These are phyloP conservation scores for Brachyhypopomus occidentalis DNA, from an alignment of 2,113 vertebrate species.

Conservation along the genomic window DNA sequence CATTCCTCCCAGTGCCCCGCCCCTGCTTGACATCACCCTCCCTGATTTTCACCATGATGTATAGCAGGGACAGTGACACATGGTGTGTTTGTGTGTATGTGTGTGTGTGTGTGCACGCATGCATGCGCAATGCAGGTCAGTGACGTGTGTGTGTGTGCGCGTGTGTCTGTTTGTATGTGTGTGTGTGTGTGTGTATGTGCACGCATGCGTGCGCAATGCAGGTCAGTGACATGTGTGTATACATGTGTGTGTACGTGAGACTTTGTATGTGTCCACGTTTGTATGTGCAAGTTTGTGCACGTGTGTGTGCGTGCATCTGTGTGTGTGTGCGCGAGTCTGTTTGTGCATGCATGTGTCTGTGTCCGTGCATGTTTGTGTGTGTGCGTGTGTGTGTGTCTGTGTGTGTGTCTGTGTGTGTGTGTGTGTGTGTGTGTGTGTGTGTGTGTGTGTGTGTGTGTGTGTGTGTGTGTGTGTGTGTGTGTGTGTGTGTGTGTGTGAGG, in stretches of 20 bases:
- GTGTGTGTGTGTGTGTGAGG: neutral
- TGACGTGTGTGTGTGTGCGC: neutral
- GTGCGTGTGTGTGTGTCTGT: neutral
- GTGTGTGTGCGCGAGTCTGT: neutral
- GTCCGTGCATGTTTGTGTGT: neutral
- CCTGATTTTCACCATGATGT: constrained; percentile 70
- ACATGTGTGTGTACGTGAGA: neutral
- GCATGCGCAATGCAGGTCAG: no score
- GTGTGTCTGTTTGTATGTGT: neutral
- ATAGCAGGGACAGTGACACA: constrained; percentile 66
- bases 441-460: neutral
- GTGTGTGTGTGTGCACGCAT: neutral
- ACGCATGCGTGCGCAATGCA: neutral
- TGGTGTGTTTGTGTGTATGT: constrained; percentile 60
- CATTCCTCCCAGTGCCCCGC: constrained; percentile 74
- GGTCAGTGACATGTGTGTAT: neutral
- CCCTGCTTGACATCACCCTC: constrained; percentile 69
- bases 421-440: neutral
- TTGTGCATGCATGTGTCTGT: neutral
- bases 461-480: no score
- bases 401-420: neutral
- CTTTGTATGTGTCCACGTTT: neutral
- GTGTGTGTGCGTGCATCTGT: neutral
- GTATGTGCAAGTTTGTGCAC: neutral
- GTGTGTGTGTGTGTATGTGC: neutral